Conservation (phyloP, 2,113 vertebrate species). For the Marmota monax region DNA sequence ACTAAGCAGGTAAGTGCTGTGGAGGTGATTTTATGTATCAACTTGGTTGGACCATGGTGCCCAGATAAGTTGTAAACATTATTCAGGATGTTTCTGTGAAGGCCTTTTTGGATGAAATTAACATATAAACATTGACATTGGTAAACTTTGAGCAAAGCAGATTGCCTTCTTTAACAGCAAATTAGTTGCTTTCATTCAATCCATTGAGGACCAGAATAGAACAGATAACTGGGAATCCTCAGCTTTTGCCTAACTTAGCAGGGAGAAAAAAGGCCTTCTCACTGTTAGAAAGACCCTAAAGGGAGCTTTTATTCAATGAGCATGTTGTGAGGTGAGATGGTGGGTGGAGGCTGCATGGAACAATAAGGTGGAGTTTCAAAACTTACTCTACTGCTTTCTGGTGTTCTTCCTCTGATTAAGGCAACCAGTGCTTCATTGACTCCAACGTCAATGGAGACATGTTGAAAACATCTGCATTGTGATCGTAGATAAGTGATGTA, state of each 20-base stretch:
- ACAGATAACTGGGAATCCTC: constrained; percentile 56
- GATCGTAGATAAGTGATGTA: neutral
- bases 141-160: neutral
- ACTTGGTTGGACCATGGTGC: neutral
- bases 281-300: neutral
- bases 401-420: neutral
- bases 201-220: neutral
- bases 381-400: neutral
- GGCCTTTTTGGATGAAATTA: neutral
- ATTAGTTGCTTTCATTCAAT: neutral
- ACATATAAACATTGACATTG: neutral
- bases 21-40: neutral
- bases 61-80: neutral
- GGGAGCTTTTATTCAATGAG: too few relatives aligned
- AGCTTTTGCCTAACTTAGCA: constrained; percentile 77
- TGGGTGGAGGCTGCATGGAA: neutral
- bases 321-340: neutral
- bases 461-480: neutral
- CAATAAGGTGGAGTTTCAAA: neutral
- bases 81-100: neutral
- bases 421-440: too few relatives aligned
- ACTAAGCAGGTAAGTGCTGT: too few relatives aligned
- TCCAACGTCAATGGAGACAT: neutral
- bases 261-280: neutral
- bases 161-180: neutral